Base-by-base conservation (phyloP, 1,140 invertebrate genomes). In the Eufriesea mexicana region DNA sequence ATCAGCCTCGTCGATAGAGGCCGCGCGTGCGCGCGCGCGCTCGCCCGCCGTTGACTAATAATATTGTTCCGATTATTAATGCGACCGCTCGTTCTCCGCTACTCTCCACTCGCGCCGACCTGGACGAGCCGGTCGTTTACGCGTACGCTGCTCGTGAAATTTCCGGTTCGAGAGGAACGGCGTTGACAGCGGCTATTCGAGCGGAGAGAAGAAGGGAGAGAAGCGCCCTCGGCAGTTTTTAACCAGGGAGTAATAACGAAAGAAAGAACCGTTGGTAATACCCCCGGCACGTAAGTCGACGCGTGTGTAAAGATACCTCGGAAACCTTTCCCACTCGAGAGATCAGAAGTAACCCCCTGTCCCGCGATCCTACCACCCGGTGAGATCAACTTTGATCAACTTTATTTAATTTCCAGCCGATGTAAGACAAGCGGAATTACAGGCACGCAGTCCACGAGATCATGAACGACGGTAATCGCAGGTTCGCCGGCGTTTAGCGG, bases 401-500 rank as follows among this genome's bases (percentile, higher is more conserved):
- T 68, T 49, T 47, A 72, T 72, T 72, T 72, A 9, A 72, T 54
- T 55, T 51, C 20, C 47, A 28, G 54, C 28, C 25, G n/a, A 57
- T 42, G 10, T n/a, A 12, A n/a, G n/a, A 57, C 28, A 72, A 2
- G 14, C 0, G 6, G 20, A 47, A 49, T 68, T 68, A 47, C n/a
- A 18, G n/a, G 14, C 66, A 68, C 66, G 66, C 61, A 20, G 28
- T 8, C 8, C 23, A 16, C 14, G 18, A 35, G 28, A 79, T 49
- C 57, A 14, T 55, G 73, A 86, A 76, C 49, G 72, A 84, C 49
- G 62, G 64, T 83, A 76, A 83, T 79, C 20, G 28, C 35, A 20
- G 62, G 70, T 67, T 62, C 25, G 25, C 4, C 59, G 55, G 51
- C 76, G 72, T 87, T 87, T 87, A 84, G 61, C 67, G 55, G 86